phyloP scores from a whole-genome alignment of 2,113 vertebrate genomes.

The Pyxicephalus adspersus region DNA sequence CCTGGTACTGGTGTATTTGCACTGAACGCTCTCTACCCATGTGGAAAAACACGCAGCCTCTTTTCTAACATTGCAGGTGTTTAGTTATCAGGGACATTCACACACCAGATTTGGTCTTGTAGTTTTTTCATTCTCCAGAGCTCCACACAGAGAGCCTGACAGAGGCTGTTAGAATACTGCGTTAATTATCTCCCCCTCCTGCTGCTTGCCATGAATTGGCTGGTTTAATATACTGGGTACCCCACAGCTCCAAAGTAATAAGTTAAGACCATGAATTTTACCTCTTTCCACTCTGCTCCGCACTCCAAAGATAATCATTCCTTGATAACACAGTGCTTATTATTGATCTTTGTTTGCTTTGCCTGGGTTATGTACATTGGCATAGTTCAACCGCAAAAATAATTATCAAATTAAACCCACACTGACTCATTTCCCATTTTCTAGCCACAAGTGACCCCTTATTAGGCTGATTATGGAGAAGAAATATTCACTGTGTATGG shows the following conservation, averaged over 20 bases:
- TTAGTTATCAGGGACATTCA: conserved; percentile 24
- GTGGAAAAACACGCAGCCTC: conserved; percentile 12
- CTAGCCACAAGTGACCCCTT: neutral
- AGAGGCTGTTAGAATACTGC: conserved; percentile 28
- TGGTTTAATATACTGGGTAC: conserved; percentile 32
- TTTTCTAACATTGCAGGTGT: conserved; percentile 28
- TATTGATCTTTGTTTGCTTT: conserved; percentile 9
- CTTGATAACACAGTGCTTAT: conserved; percentile 19
- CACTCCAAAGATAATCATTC: conserved; percentile 25
- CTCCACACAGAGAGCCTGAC: conserved; percentile 6
- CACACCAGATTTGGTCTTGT: conserved; percentile 18
- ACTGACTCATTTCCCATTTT: neutral
- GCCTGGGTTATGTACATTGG: neutral
- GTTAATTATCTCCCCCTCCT: conserved; percentile 40
- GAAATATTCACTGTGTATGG: neutral
- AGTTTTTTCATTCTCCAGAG: conserved; percentile 14
- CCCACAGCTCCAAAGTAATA: conserved; percentile 46
- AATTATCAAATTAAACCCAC: conserved; percentile 2
- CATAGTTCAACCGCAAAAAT: conserved; percentile 8
- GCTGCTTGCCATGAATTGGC: conserved; percentile 37
- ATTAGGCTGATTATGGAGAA: neutral
- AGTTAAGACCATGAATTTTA: conserved; percentile 14
- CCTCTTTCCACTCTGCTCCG: conserved; percentile 34
- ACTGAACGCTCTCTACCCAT: conserved; percentile 18
- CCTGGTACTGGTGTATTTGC: neutral